Base-by-base conservation (phyloP, 1,140 invertebrate species). In the Brachionus plicatilis region DNA sequence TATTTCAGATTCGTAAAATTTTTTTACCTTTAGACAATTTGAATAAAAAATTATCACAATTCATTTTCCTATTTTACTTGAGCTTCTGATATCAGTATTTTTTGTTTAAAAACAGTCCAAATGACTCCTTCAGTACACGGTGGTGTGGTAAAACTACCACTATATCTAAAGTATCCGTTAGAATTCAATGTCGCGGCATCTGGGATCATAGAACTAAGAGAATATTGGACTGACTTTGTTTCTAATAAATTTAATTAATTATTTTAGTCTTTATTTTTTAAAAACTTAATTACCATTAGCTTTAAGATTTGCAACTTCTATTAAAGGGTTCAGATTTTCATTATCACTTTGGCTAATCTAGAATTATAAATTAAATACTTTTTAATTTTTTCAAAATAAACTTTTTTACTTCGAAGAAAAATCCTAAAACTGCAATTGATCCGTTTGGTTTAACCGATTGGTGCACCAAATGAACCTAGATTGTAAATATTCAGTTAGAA, bases 131-230 rank as follows among this genome's bases (percentile, higher is more conserved):
- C 95, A 8, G 92, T 92, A 86, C 95, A 96, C 0, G 95, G 94
- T 3, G 95, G 95, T 3, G 95, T 96, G 0, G 95, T 96, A 45
- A 96, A 88, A 0, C 95, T 96, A 1, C 95, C 95, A 53, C 92
- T 91, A 88, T 96, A 97, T 1, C 93, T 86, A 86, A 93, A 94
- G 76, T 89, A 89, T 43, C 43, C 75, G n/a, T 85, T 33, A 14
- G n/a, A 24, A 20, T 65, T 82, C n/a, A 45, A 27, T 17, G 9
- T 8, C 4, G 17, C 6, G 20, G 17, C 7, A 24, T 27, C 20
- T 14, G 72, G 72, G 20, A 76, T 27, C 43, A 76, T 50, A 5
- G 43, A 50, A 29, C 9, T 50, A 5, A 76, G 43, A 3, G 17
- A 2, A 27, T 27, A 76, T 47, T 47, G 45, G 7, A 47, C 3